A percentile compares a stretch with the other conserved stretches of the same genome.
phyloP scores from a whole-genome alignment of 2,888 invertebrate genomes.

The Xestia ashworthii region DNA sequence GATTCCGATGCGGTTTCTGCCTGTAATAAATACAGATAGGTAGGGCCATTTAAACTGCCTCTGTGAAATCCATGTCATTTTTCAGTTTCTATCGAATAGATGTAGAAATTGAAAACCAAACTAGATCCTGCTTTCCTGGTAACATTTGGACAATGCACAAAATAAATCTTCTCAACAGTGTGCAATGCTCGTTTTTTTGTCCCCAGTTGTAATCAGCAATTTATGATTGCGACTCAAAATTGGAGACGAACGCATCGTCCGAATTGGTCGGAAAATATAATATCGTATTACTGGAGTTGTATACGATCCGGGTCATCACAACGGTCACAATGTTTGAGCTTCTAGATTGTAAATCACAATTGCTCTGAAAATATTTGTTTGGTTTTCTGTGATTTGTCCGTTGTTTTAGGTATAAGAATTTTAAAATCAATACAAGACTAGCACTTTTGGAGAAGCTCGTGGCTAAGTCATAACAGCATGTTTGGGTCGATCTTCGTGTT shows the following conservation, averaged over 20 bases:
- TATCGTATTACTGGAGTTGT: constrained; percentile 26
- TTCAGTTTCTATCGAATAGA: neutral
- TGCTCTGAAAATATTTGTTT: constrained; percentile 17
- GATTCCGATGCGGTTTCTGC: neutral
- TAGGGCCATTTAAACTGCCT: neutral
- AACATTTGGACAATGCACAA: constrained; percentile 11
- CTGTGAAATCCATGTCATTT: neutral
- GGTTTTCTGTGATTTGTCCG: constrained; percentile 7
- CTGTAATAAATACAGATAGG: neutral
- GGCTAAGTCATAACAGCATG: neutral
- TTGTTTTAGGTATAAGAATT: neutral
- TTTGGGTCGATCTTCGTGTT: neutral
- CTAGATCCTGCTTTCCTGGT: neutral
- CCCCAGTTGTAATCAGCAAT: constrained; percentile 27
- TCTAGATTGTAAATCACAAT: constrained; percentile 15
- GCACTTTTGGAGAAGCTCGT: neutral
- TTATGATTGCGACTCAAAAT: constrained; percentile 50
- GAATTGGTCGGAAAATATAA: constrained; percentile 26
- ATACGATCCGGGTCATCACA: constrained; percentile 14
- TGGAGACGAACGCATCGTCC: constrained; percentile 45
- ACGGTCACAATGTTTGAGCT: constrained; percentile 11
- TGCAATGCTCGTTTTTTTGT: constrained; percentile 11
- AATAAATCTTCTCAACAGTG: constrained; percentile 5
- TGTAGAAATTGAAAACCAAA: neutral
- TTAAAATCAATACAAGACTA: neutral